Conservation (phyloP, 2,888 invertebrate species). For the Dolomedes plantarius region DNA sequence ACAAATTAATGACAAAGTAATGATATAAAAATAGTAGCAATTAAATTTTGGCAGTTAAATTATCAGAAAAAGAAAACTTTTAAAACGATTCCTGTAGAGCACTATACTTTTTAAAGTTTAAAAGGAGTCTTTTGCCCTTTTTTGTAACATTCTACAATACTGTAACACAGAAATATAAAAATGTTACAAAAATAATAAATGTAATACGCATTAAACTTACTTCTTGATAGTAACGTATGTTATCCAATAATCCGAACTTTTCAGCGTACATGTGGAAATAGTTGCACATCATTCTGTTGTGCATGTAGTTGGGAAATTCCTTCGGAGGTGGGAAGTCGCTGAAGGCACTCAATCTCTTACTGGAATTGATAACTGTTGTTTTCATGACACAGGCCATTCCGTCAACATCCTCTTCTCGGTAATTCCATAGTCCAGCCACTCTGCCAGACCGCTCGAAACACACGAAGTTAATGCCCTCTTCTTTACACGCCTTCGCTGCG, state of each 20-base stretch:
- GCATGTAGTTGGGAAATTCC: constrained; percentile 76
- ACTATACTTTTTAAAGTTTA: too few relatives aligned
- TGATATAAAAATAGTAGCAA: too few relatives aligned
- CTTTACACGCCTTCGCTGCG: constrained; percentile 76
- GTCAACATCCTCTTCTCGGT: constrained; percentile 72
- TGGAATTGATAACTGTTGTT: constrained; percentile 77
- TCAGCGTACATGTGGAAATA: constrained; percentile 76
- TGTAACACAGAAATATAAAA: too few relatives aligned
- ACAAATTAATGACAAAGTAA: too few relatives aligned
- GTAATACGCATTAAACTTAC: constrained; percentile 14
- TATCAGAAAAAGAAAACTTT: too few relatives aligned
- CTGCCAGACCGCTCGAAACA: constrained; percentile 76
- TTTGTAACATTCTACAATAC: too few relatives aligned
- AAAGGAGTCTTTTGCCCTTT: too few relatives aligned
- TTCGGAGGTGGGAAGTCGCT: constrained; percentile 77
- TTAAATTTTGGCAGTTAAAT: too few relatives aligned
- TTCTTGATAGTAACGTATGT: constrained; percentile 75
- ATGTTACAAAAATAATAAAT: too few relatives aligned
- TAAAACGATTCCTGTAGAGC: too few relatives aligned
- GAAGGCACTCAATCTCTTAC: constrained; percentile 77
- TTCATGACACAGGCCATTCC: constrained; percentile 76
- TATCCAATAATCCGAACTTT: constrained; percentile 74
- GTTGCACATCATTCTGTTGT: constrained; percentile 75
- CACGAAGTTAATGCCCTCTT: constrained; percentile 76
- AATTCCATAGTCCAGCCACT: constrained; percentile 76